phyloP scores from a whole-genome alignment of 53 echinoderm and acorn worm species.

The Hippasteria phrygiana region DNA sequence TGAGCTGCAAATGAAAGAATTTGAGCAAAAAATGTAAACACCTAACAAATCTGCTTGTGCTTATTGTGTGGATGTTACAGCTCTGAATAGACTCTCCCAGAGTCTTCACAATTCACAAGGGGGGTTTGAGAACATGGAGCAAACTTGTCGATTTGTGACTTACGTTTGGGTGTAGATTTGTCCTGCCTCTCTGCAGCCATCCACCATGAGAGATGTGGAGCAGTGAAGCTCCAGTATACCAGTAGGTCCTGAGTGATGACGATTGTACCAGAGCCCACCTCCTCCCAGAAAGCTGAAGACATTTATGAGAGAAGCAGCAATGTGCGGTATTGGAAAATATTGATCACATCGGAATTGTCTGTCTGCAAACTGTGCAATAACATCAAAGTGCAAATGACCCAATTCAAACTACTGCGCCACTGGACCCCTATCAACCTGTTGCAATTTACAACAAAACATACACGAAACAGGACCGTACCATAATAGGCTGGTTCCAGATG shows the following conservation, averaged over 20 bases:
- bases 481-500: too few species aligned
- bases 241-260: conserved; percentile 22
- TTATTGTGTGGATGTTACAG: not conserved
- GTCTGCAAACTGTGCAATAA: too few species aligned
- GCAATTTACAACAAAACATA: too few species aligned
- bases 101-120: too few species aligned
- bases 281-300: conserved; percentile 63
- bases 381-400: too few species aligned
- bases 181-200: conserved; percentile 58
- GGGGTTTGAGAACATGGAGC: not conserved
- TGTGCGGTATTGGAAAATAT: too few species aligned
- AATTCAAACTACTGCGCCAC: too few species aligned
- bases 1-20: too few species aligned
- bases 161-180: conserved; percentile 27
- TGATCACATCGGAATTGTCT: too few species aligned
- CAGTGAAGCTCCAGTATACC: conserved; percentile 57
- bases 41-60: not conserved
- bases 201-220: conserved; percentile 80
- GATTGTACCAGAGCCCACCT: conserved; percentile 49
- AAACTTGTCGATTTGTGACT: not conserved
- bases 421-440: too few species aligned
- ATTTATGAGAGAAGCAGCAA: not conserved
- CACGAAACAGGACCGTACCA: too few species aligned
- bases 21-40: too few species aligned
- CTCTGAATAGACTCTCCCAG: not conserved